Evolutionary conservation across 2,888 invertebrate species (phyloP), one percentile per base, ranked within the genome.

Genomic region (Dynastes grantii): DNA sequence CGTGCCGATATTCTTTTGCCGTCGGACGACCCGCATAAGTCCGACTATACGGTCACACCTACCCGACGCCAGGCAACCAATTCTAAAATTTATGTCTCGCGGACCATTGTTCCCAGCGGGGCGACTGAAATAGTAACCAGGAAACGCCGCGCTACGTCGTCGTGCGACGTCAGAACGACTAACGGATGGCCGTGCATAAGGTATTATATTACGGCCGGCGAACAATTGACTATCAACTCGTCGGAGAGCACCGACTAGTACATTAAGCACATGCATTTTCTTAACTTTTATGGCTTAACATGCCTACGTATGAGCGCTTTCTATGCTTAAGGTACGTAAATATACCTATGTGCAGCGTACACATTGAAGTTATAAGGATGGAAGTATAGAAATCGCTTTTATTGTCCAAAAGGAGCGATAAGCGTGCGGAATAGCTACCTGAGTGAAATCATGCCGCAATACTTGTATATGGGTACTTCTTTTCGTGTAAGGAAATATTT

Each of bases 161-260:
- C 58, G 58, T 73, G 73, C 73, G 73, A 73, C 73, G 73, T 73
- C 73, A 58, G 73, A 58, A 27, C 67, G 45, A 40, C 40, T 73
- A 73, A 73, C 73, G 73, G 73, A 73, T 73, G 73, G 73, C 29
- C 51, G 11, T 55, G 73, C 73, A 73, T 73, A 73, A 73, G 73
- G 73, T 73, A 73, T 73, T 73, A 73, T 73, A 73, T 73, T 73
- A 58, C 40, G 58, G 58, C 73, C 13, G 58, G 40, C 73, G 58
- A 73, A 73, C 73, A 73, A 73, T 73, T 58, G 73, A 61, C 73
- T 73, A 73, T 73, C 73, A 58, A 73, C 73, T 58, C 73, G 73
- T 45, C 45, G 45, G 73, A 73, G 58, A 55, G 55, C 13, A 32
- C 51, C 58, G 73, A 16, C 58, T 73, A 73, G 73, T 73, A 73